phyloP scores from a whole-genome alignment of 2,888 invertebrate genomes.

The Leptopilina drosophilae region DNA sequence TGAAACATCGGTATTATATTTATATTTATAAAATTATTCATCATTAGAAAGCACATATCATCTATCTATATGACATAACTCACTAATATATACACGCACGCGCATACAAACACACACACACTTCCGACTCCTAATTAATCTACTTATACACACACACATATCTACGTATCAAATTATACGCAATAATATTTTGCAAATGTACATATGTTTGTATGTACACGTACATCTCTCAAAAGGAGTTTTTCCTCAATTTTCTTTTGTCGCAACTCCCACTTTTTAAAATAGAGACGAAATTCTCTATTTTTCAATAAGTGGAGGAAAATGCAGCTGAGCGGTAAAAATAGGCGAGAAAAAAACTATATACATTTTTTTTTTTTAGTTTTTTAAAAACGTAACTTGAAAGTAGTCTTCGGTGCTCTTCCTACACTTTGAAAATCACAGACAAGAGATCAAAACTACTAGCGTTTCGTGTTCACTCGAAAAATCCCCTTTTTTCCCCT shows the following conservation, averaged over 20 bases:
- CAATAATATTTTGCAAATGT: constrained; percentile 55
- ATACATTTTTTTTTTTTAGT: constrained; percentile 7
- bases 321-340: constrained; percentile 41
- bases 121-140: constrained; percentile 41
- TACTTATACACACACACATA: constrained; percentile 5
- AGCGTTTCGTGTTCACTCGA: constrained; percentile 29
- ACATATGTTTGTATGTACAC: constrained; percentile 58
- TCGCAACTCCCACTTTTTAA: background rate
- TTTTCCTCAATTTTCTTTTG: background rate
- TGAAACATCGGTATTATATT: constrained; percentile 68
- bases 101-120: constrained; percentile 61
- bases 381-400: constrained; percentile 17
- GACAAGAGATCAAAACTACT: constrained; percentile 32
- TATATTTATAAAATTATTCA: constrained; percentile 76
- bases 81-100: constrained; percentile 65
- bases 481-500: constrained; percentile 22
- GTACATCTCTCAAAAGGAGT: constrained; percentile 52
- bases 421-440: constrained; percentile 28
- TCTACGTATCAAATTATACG: constrained; percentile 50
- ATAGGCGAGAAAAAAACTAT: constrained; percentile 5
- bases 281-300: background rate
- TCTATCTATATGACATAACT: constrained; percentile 74
- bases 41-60: constrained; percentile 76
- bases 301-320: constrained; percentile 18
- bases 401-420: constrained; percentile 25